Evolutionary conservation across 2,797 vertebrate species (phyloP), one percentile per base, ranked within the genome.

Genomic region (Syncerus caffer): DNA sequence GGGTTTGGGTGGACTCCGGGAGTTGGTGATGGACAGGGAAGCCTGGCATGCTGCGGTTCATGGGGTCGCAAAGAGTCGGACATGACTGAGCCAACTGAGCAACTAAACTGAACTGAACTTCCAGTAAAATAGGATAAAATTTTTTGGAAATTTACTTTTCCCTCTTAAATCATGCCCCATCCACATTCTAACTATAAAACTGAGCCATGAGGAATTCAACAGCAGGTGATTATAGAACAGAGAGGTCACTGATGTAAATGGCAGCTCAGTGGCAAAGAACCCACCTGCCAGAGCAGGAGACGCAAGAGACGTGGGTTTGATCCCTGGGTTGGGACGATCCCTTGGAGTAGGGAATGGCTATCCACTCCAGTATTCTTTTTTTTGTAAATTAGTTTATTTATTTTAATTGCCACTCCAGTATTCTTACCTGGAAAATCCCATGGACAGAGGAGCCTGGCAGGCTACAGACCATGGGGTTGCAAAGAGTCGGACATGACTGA

Each of bases 141-240:
- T 92, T 74, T 87, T 51, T 84, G 25, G 38, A 95, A 89, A 89
- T 80, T 51, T 67, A 83, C 53, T 86, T 62, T 42, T 13, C 5
- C 9, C 53, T 6, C 8, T 57, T 92, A 95, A 74, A 64, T 85
- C 21, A 47, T 95, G n/a, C 1, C 21, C 14, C 9, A 23, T 23
- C 47, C 1, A 13, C 25, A 27, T 87, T 71, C 45, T 31, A 89
- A 15, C 64, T 62, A 2, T 93, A 85, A 90, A 51, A 57, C 29
- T 21, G 38, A 84, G n/a, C 38, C 38, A 47, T 15, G 17, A 58
- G 55, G 5, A 85, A 55, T 85, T 83, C 51, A 31, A 67, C 14
- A 55, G 2, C 12, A 42, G 0, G 7, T 55, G 3, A 45, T 78
- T 47, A 45, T 31, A 79, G 45, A 79, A 78, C 14, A 78, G 11